phyloP scores from a whole-genome alignment of 2,888 invertebrate genomes.

The Eupithecia tripunctaria region DNA sequence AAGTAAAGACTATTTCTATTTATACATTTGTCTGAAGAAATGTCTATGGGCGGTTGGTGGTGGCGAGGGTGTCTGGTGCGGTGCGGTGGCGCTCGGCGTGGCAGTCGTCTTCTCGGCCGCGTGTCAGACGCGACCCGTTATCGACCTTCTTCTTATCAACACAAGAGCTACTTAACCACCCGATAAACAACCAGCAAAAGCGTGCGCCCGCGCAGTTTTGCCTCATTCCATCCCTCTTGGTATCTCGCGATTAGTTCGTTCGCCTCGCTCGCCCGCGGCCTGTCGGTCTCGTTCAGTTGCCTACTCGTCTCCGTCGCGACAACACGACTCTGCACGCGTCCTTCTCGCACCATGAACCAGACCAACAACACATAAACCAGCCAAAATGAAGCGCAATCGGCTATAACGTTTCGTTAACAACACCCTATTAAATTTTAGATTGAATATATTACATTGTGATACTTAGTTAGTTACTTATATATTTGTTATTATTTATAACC shows the following conservation, averaged over 20 bases:
- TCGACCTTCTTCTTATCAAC: conserved; percentile 77
- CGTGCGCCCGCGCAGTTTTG: conserved; percentile 81
- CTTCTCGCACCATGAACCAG: conserved; percentile 78
- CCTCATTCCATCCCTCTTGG: conserved; percentile 76
- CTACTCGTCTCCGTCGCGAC: conserved; percentile 76
- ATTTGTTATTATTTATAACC: conserved; percentile 77
- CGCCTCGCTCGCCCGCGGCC: conserved; percentile 56
- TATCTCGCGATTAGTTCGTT: conserved; percentile 73
- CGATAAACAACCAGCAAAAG: conserved; percentile 82
- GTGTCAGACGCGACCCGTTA: conserved; percentile 57
- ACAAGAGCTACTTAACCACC: conserved; percentile 73
- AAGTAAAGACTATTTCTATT: conserved; percentile 74
- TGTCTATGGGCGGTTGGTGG: conserved; percentile 47
- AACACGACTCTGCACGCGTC: conserved; percentile 70
- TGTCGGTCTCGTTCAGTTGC: conserved; percentile 64
- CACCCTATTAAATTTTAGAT: conserved; percentile 76
- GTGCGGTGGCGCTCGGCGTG: conserved; percentile 42
- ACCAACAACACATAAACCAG: conserved; percentile 83
- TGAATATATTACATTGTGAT: conserved; percentile 83
- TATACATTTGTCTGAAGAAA: conserved; percentile 75
- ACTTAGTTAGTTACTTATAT: conserved; percentile 78
- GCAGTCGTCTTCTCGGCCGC: conserved; percentile 55
- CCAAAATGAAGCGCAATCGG: conserved; percentile 84
- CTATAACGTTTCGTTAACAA: conserved; percentile 81
- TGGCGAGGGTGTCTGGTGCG: conserved; percentile 42